Conservation (phyloP, 92 coral and sea anemone species). For the Phenganax marumi region DNA sequence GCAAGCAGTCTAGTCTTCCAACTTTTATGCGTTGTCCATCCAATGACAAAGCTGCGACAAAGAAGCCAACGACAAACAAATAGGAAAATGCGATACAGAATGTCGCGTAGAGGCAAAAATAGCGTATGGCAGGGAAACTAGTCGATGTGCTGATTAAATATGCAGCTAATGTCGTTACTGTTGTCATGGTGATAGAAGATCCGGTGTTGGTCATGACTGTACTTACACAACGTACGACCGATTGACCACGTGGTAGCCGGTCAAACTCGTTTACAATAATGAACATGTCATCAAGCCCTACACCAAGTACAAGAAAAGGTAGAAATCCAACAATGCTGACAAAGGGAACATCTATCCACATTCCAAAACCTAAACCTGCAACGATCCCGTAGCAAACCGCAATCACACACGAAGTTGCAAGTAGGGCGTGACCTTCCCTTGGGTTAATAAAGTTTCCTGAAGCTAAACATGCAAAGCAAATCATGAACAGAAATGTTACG, state of each 20-base stretch:
- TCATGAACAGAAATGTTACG: constrained; percentile 42
- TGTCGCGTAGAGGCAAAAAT: constrained; percentile 80
- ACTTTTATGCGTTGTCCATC: constrained; percentile 73
- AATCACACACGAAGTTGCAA: constrained; percentile 70
- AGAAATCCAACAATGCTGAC: constrained; percentile 36
- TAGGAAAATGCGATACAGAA: constrained; percentile 65
- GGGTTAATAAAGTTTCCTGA: constrained; percentile 48
- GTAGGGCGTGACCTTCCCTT: constrained; percentile 44
- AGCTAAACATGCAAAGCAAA: constrained; percentile 38
- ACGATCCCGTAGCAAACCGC: constrained; percentile 86
- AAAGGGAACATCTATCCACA: constrained; percentile 43
- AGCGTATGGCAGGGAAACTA: constrained; percentile 69
- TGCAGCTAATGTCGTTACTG: constrained; percentile 88
- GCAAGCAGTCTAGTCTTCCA: constrained; percentile 79
- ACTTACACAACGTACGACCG: constrained; percentile 63
- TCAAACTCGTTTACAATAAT: constrained; percentile 84
- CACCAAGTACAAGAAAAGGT: constrained; percentile 53
- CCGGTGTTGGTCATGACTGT: constrained; percentile 79
- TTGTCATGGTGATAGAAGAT: constrained; percentile 93
- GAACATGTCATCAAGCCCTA: constrained; percentile 91
- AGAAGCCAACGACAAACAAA: constrained; percentile 71
- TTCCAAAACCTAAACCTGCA: constrained; percentile 73
- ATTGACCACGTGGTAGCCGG: constrained; percentile 58
- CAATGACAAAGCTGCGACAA: constrained; percentile 73
- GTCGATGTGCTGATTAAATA: constrained; percentile 87